Conservation (phyloP, 2,888 invertebrate species). For the Melinopterus prodromus region DNA sequence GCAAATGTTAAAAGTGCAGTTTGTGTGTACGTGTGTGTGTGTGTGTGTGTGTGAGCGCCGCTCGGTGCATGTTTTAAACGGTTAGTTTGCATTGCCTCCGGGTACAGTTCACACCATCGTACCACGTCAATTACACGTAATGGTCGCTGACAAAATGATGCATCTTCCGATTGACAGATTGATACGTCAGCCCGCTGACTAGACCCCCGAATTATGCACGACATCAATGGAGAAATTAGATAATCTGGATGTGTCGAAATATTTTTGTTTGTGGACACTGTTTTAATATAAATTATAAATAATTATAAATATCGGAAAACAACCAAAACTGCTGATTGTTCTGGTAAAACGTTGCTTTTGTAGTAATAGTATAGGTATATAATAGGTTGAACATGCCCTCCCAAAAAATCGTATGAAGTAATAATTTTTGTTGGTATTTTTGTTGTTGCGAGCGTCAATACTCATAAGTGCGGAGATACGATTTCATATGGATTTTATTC, state of each 20-base stretch:
- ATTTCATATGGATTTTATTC: no score
- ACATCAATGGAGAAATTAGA: neutral
- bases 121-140: conserved; percentile 46
- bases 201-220: neutral
- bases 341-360: no score
- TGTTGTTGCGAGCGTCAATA: no score
- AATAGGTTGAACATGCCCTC: no score
- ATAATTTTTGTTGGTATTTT: no score
- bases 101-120: conserved; percentile 44
- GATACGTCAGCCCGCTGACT: neutral
- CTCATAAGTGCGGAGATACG: no score
- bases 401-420: no score
- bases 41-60: conserved; percentile 26
- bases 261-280: no score
- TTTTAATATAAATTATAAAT: no score
- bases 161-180: conserved; percentile 43
- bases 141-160: conserved; percentile 46
- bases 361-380: no score
- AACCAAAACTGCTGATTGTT: no score
- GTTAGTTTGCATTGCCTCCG: conserved; percentile 46
- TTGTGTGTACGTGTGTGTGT: conserved; percentile 32
- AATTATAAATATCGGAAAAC: no score
- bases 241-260: conserved; percentile 10
- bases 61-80: conserved; percentile 44
- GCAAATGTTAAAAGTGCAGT: conserved; percentile 43